These are phyloP conservation scores for Scotopteryx bipunctaria DNA, from an alignment of 2,888 invertebrate genomes.

Conservation along the genomic window DNA sequence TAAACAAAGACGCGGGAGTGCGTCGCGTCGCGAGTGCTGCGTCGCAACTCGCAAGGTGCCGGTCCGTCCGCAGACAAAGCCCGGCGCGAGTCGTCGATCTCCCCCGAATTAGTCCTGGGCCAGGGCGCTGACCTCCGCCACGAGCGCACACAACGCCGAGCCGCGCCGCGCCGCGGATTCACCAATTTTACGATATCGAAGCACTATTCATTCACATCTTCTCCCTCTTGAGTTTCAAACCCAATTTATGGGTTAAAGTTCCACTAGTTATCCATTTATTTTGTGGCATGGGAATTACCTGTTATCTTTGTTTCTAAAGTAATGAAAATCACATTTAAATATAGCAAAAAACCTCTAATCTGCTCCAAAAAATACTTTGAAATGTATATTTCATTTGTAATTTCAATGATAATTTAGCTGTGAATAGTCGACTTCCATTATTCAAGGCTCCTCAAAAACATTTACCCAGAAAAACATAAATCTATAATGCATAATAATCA, in stretches of 20 bases:
- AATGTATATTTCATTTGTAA: no score
- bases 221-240: constrained; percentile 8
- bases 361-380: no score
- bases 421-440: not conserved
- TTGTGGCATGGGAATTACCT: no score
- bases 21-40: constrained; percentile 35
- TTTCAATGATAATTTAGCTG: not conserved
- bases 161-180: constrained; percentile 41
- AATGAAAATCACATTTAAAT: no score
- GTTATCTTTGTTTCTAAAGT: no score
- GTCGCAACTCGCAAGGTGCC: constrained; percentile 23
- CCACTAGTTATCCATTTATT: no score
- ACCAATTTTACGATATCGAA: constrained; percentile 32
- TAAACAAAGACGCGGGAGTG: constrained; percentile 61
- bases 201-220: constrained; percentile 22
- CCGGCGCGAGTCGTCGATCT: constrained; percentile 77
- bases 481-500: not conserved
- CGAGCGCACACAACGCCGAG: constrained; percentile 54
- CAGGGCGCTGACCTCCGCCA: constrained; percentile 75
- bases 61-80: constrained; percentile 73
- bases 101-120: constrained; percentile 82
- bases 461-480: not conserved
- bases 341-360: no score
- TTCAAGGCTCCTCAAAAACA: no score
- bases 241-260: constrained; percentile 1